phyloP scores from a whole-genome alignment of 2,888 invertebrate genomes.

The Seira sanloemensis region DNA sequence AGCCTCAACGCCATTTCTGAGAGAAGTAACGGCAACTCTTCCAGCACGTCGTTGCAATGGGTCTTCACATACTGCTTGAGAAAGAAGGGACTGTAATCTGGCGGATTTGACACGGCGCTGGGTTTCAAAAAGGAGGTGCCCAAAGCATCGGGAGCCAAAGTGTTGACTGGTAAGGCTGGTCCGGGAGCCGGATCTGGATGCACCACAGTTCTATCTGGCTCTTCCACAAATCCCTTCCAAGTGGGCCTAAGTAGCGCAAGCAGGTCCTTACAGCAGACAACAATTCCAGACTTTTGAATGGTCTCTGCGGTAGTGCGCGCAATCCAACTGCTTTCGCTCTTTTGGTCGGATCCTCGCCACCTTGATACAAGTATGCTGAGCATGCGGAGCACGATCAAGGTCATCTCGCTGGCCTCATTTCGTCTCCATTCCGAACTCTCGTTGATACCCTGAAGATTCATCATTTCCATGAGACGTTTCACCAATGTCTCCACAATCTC shows the following conservation, averaged over 20 bases:
- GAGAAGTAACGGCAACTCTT: conserved; percentile 93
- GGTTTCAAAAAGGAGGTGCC: conserved; percentile 66
- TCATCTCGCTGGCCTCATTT: conserved; percentile 69
- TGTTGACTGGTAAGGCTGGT: conserved; percentile 5
- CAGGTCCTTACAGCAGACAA: conserved; percentile 71
- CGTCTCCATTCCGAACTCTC: conserved; percentile 67
- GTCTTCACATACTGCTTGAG: conserved; percentile 93
- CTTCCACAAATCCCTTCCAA: conserved; percentile 70
- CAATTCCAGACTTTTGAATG: conserved; percentile 68
- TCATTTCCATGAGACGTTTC: conserved; percentile 65
- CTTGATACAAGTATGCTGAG: conserved; percentile 71
- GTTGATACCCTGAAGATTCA: conserved; percentile 69
- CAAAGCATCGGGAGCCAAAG: conserved; percentile 51
- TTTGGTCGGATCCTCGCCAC: conserved; percentile 70
- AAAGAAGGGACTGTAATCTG: conserved; percentile 97
- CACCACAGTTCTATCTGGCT: conserved; percentile 34
- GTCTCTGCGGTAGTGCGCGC: conserved; percentile 71
- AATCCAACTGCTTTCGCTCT: conserved; percentile 72
- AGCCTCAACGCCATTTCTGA: conserved; percentile 96
- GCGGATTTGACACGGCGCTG: conserved; percentile 76
- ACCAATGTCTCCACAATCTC: conserved; percentile 69
- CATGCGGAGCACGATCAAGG: conserved; percentile 72
- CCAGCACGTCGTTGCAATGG: conserved; percentile 93
- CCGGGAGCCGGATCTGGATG: conserved; percentile 24
- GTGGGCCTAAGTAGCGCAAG: conserved; percentile 69